Evolutionary conservation across 2,888 invertebrate species (phyloP).

Genomic region (Melanophora roralis): DNA sequence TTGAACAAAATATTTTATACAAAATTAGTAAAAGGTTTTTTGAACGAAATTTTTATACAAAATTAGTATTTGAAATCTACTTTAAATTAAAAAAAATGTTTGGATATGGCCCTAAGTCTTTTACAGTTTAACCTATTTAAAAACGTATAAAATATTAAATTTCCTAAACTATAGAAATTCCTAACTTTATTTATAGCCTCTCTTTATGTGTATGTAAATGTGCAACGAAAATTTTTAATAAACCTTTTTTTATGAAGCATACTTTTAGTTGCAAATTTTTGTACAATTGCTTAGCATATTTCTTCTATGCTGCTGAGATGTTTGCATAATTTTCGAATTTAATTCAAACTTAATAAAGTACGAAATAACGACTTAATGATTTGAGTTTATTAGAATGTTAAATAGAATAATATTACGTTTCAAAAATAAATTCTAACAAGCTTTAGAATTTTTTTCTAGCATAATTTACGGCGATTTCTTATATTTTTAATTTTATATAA

Average conservation of each 20-base stretch:
- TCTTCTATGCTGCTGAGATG: conserved; percentile 13
- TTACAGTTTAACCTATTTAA: too few relatives aligned
- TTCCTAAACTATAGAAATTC: too few relatives aligned
- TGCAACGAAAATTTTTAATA: conserved; percentile 18
- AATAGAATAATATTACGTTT: conserved; percentile 25
- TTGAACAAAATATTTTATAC: too few relatives aligned
- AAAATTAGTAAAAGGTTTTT: too few relatives aligned
- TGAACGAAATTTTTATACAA: too few relatives aligned
- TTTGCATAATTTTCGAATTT: conserved; percentile 53
- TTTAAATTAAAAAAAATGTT: too few relatives aligned
- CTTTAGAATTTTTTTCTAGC: conserved; percentile 36
- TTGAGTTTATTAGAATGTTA: conserved; percentile 46
- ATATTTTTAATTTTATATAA: conserved; percentile 47
- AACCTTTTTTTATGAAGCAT: conserved; percentile 12
- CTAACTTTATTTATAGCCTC: too few relatives aligned
- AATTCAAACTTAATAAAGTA: conserved; percentile 56
- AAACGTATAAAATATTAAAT: too few relatives aligned
- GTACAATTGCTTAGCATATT: conserved; percentile 15
- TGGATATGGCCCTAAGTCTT: too few relatives aligned
- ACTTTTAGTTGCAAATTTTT: conserved; percentile 31
- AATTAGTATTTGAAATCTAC: too few relatives aligned
- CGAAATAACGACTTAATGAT: conserved; percentile 53
- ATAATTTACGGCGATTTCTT: conserved; percentile 56
- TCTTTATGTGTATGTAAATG: conserved; percentile 18
- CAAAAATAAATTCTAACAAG: conserved; percentile 30